Conservation (phyloP, 2,888 invertebrate species). For the Alentia gelatinosa region DNA sequence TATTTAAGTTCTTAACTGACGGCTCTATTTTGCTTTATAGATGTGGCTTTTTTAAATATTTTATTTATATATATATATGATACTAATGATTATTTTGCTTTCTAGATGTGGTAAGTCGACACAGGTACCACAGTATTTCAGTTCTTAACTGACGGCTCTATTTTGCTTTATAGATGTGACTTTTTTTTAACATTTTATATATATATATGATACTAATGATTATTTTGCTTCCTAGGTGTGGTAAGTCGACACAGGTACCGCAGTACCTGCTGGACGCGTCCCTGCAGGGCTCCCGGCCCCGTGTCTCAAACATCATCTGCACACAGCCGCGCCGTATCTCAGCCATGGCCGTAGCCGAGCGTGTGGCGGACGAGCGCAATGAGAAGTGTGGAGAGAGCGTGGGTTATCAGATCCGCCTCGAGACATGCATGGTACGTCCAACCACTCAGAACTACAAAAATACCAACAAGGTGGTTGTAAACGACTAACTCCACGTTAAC, state of each 20-base stretch:
- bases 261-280: conserved; percentile 93
- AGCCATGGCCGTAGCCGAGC: conserved; percentile 91
- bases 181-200: no score
- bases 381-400: conserved; percentile 85
- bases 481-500: no score
- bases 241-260: conserved; percentile 85
- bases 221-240: conserved; percentile 70
- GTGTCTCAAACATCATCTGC: conserved; percentile 75
- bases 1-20: no score
- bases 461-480: no score
- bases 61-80: not conserved
- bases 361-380: conserved; percentile 91
- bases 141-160: no score
- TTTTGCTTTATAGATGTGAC: no score
- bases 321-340: conserved; percentile 93
- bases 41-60: no score
- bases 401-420: conserved; percentile 88
- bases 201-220: not conserved
- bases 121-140: no score
- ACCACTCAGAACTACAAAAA: no score
- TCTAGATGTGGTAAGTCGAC: no score
- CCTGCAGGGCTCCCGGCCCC: conserved; percentile 81
- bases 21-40: no score
- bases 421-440: conserved; percentile 83
- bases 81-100: not conserved